Evolutionary conservation across 2,797 vertebrate species (phyloP), one percentile per base, ranked within the genome.

Genomic region (Denticeps clupeoides): DNA sequence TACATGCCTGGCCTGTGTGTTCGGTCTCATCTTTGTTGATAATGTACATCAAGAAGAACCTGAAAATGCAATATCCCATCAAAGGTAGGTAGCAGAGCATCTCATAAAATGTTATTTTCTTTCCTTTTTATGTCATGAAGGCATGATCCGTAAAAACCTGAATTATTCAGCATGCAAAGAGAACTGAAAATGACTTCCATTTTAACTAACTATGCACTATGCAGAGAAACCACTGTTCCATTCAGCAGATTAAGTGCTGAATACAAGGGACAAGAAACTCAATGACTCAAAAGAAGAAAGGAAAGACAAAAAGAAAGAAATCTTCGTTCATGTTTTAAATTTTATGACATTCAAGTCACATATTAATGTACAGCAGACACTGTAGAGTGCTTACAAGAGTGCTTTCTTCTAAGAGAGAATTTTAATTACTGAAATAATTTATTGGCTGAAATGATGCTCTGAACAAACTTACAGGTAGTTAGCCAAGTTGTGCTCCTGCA

Each of bases 381-480:
- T n/a, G n/a, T n/a, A n/a, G n/a, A n/a, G n/a, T n/a, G n/a, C n/a
- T n/a, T n/a, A n/a, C n/a, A n/a, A n/a, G n/a, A n/a, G n/a, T n/a
- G n/a, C n/a, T n/a, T n/a, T n/a, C n/a, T n/a, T n/a, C n/a, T n/a
- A n/a, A n/a, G n/a, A n/a, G n/a, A n/a, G n/a, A n/a, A n/a, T n/a
- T n/a, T n/a, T n/a, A n/a, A n/a, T n/a, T n/a, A n/a, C n/a, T n/a
- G n/a, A n/a, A n/a, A n/a, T n/a, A n/a, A n/a, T n/a, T n/a, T n/a
- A n/a, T n/a, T n/a, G n/a, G n/a, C n/a, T n/a, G n/a, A n/a, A n/a
- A n/a, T n/a, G n/a, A n/a, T n/a, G n/a, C n/a, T n/a, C n/a, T n/a
- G n/a, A n/a, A n/a, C n/a, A n/a, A n/a, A 96, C 93, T 97, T 70
- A 99, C 95, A 99, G 75, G 64, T 99, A 99, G 81, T 99, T 99